phyloP scores from a whole-genome alignment of 2,113 vertebrate genomes.

The Elgaria multicarinata region DNA sequence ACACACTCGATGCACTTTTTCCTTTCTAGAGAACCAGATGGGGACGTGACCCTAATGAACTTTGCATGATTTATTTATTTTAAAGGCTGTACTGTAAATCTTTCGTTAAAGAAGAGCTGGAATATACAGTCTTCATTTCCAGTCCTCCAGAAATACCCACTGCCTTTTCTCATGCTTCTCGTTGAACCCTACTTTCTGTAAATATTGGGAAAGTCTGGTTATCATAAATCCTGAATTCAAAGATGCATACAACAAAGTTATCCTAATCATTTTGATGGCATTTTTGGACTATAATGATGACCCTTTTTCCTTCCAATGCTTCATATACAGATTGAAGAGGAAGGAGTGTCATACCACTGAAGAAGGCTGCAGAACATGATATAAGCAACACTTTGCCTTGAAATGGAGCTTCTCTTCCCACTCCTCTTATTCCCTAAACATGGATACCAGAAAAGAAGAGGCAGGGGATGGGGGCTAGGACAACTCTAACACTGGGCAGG shows the following conservation, averaged over 20 bases:
- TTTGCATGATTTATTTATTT: neutral
- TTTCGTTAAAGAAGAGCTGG: neutral
- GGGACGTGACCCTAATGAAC: neutral
- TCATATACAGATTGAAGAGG: neutral
- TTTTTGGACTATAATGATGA: neutral
- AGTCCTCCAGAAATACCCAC: neutral
- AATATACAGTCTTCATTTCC: neutral
- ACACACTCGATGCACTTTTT: neutral
- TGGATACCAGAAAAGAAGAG: neutral
- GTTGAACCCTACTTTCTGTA: neutral
- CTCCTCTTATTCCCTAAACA: neutral
- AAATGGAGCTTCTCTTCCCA: neutral
- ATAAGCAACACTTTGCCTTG: neutral
- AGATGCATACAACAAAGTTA: neutral
- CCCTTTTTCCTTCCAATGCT: neutral
- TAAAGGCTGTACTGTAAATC: neutral
- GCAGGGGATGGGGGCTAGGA: neutral
- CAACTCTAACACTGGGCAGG: neutral
- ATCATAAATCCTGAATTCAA: neutral
- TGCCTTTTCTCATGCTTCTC: neutral
- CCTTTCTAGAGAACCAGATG: neutral
- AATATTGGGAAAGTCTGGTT: neutral
- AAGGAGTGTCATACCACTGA: neutral
- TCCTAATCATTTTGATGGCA: neutral
- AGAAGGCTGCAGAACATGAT: neutral